A percentile compares a stretch with the other conserved stretches of the same genome.
Evolutionary conservation across 2,888 invertebrate species (phyloP).

Genomic region (Xestia c-nigrum): DNA sequence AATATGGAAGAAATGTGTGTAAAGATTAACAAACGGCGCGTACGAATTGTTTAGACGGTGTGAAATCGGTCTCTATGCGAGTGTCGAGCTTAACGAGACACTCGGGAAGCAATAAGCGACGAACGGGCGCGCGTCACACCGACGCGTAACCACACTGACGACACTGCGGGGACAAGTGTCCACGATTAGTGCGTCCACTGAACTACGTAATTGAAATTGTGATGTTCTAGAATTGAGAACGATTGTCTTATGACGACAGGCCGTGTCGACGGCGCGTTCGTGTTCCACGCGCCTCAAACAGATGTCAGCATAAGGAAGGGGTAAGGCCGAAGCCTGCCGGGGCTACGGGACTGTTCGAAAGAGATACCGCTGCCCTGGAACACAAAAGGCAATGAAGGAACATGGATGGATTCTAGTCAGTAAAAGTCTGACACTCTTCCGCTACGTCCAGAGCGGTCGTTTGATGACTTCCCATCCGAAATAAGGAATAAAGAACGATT

Average conservation of each 20-base stretch:
- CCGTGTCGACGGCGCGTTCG: too few species aligned
- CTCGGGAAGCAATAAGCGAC: conserved; percentile 64
- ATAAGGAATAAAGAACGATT: background rate
- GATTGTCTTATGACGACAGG: too few species aligned
- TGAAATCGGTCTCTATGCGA: conserved; percentile 65
- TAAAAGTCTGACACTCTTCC: too few species aligned
- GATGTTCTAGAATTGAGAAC: conserved; percentile 3
- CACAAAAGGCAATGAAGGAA: too few species aligned
- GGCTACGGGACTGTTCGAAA: too few species aligned
- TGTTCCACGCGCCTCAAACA: too few species aligned
- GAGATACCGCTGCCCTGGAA: too few species aligned
- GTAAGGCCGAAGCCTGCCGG: too few species aligned
- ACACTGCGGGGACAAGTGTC: conserved; percentile 24
- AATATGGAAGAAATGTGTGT: conserved; percentile 1
- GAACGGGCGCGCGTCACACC: conserved; percentile 50
- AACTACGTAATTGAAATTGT: conserved; percentile 33
- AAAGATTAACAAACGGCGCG: conserved; percentile 20
- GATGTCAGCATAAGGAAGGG: too few species aligned
- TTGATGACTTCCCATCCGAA: too few species aligned
- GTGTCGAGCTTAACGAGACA: conserved; percentile 69
- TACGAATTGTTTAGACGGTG: conserved; percentile 41
- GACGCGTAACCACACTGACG: conserved; percentile 18
- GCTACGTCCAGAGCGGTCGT: too few species aligned
- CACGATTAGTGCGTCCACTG: conserved; percentile 23
- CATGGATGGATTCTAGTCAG: too few species aligned